Evolutionary conservation across 1,140 invertebrate genomes (phyloP).

Genomic region (Trachymyrmex septentrionalis): DNA sequence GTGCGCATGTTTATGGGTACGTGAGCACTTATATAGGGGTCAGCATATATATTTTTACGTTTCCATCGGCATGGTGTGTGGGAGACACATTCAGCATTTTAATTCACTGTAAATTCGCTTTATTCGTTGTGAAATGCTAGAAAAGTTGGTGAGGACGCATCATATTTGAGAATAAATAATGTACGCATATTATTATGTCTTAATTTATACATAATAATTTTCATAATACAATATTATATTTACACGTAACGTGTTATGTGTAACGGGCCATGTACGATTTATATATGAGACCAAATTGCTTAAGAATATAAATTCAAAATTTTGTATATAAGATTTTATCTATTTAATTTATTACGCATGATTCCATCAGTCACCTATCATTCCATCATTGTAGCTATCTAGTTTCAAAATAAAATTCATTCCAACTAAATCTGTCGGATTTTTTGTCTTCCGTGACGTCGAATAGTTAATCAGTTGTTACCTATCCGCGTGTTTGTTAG

Average conservation of each 20-base stretch:
- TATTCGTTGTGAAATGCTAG: background rate
- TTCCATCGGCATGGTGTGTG: conserved; percentile 25
- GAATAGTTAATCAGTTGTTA: conserved; percentile 19
- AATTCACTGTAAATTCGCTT: conserved; percentile 17
- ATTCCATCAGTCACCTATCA: too few relatives aligned
- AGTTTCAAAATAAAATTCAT: background rate
- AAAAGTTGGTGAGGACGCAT: background rate
- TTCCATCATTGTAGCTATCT: background rate
- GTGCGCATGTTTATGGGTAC: conserved; percentile 37
- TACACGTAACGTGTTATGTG: background rate
- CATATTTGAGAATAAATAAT: background rate
- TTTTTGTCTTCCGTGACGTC: background rate
- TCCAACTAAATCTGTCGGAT: background rate
- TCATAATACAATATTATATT: background rate
- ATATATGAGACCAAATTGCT: background rate
- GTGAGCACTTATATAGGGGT: conserved; percentile 54
- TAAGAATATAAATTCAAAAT: background rate
- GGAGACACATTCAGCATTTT: conserved; percentile 37
- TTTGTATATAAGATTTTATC: background rate
- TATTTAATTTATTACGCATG: background rate
- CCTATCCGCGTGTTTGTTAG: background rate
- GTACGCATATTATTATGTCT: background rate
- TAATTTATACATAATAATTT: background rate
- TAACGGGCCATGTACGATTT: background rate
- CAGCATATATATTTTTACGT: conserved; percentile 45